phyloP scores from a whole-genome alignment of 2,113 vertebrate genomes.

The Sciurus niger region DNA sequence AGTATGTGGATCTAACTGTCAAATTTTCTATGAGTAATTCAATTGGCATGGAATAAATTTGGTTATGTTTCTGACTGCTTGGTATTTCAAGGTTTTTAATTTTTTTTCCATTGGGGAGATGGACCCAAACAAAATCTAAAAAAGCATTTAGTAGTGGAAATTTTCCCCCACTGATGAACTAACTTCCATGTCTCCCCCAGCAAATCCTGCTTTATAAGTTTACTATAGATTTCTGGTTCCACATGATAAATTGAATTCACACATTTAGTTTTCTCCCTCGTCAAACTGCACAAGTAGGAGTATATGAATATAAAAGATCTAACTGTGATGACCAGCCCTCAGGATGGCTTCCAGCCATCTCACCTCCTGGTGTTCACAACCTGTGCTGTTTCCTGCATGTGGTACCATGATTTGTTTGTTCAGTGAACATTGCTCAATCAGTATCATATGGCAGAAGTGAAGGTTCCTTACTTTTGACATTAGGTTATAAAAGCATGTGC shows the following conservation, averaged over 20 bases:
- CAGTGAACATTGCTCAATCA: not conserved
- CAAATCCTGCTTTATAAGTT: conserved; percentile 21
- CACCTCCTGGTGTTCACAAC: not conserved
- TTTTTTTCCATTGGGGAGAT: conserved; percentile 67
- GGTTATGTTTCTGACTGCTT: conserved; percentile 76
- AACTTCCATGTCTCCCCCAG: not conserved
- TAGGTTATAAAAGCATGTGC: not conserved
- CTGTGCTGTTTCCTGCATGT: fast-evolving
- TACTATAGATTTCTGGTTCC: not conserved
- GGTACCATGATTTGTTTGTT: not conserved
- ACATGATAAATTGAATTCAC: not conserved
- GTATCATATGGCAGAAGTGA: not conserved
- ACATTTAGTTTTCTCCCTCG: not conserved
- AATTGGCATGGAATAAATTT: conserved; percentile 81
- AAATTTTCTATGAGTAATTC: conserved; percentile 82
- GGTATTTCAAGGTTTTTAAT: conserved; percentile 78
- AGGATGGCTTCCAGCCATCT: fast-evolving
- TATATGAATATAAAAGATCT: not conserved
- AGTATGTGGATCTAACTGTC: conserved; percentile 72
- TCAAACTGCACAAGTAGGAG: not conserved
- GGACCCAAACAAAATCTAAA: not conserved
- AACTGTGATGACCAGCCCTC: fast-evolving
- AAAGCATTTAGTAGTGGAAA: conserved; percentile 52
- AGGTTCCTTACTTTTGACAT: not conserved
- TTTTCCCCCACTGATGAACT: not conserved